phyloP scores from a whole-genome alignment of 2,888 invertebrate genomes.

The Eupithecia subfuscata region DNA sequence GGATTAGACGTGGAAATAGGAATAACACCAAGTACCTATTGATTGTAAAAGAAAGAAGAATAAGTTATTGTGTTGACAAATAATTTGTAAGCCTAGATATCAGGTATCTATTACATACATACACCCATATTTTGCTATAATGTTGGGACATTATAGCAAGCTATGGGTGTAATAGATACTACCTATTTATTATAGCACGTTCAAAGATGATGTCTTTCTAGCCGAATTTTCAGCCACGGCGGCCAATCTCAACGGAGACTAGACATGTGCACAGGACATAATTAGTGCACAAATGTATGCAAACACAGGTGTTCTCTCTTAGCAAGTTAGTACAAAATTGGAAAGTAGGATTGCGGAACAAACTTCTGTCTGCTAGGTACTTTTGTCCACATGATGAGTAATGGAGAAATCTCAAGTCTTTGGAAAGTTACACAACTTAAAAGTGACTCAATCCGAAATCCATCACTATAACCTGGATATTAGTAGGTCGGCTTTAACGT shows the following conservation, averaged over 20 bases:
- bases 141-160: no score
- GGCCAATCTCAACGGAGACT: not conserved
- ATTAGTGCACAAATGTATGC: not conserved
- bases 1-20: not conserved
- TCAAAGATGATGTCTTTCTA: not conserved
- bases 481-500: not conserved
- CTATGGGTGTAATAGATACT: not conserved
- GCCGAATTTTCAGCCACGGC: not conserved
- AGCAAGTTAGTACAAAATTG: conserved; percentile 23
- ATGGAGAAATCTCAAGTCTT: conserved; percentile 40
- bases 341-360: conserved; percentile 40
- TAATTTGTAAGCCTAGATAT: not conserved
- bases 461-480: not conserved
- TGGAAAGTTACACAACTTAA: conserved; percentile 37
- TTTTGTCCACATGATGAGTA: conserved; percentile 42
- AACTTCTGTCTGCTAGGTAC: conserved; percentile 26
- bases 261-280: not conserved
- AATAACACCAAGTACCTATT: not conserved
- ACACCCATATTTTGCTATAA: no score
- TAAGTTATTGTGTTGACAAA: not conserved
- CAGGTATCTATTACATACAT: no score
- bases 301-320: not conserved
- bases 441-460: not conserved
- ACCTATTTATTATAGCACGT: not conserved
- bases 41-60: not conserved